Evolutionary conservation across 2,797 vertebrate genomes (phyloP), one percentile per base, ranked within the genome.

Genomic region (Cephalopachus bancanus): DNA sequence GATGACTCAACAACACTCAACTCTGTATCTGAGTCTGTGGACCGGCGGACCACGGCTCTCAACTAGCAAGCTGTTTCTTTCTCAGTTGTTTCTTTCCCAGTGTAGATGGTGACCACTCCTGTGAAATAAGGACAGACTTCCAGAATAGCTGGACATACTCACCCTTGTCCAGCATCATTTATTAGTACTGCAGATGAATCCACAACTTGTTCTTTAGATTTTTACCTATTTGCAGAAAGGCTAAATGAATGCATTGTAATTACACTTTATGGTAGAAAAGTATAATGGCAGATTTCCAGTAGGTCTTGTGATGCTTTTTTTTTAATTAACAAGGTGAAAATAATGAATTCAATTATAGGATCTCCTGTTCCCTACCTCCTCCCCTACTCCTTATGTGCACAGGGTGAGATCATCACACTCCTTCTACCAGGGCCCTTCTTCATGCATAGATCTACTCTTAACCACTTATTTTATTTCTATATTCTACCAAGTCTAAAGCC

Each of bases 101-200:
- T 99, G 97, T 99, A 59, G 99, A 99, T 1, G 99, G 99, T 28
- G 99, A 99, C 99, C 99, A 99, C 88, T 99, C 99, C 99, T 99
- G 97, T 10, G 60, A 94, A 79, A 91, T 57, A 89, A n/a, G 91
- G 19, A 69, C 11, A 91, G 62, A 85, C 6, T 51, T 87, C 83
- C n/a, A 79, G 51, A 93, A 91, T 7, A 86, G 67, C 16, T 0
- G 44, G 44, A 44, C 44, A 44, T 14, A 53, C 12, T 67, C 28
- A 10, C n/a, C 24, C n/a, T 0, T 83, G 79, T 44, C 49, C 30
- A 44, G 83, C 1, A 33, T 59, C 30, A 65, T 16, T 69, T 72
- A 80, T 10, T 22, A 76, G 2, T 17, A 37, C 57, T 44, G 53
- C 44, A 65, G 10, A 11, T 1, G 28, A 81, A 84, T 24, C 37